Evolutionary conservation across 2,113 vertebrate genomes (phyloP), one percentile per base, ranked within the genome.

Genomic region (Plestiodon gilberti): DNA sequence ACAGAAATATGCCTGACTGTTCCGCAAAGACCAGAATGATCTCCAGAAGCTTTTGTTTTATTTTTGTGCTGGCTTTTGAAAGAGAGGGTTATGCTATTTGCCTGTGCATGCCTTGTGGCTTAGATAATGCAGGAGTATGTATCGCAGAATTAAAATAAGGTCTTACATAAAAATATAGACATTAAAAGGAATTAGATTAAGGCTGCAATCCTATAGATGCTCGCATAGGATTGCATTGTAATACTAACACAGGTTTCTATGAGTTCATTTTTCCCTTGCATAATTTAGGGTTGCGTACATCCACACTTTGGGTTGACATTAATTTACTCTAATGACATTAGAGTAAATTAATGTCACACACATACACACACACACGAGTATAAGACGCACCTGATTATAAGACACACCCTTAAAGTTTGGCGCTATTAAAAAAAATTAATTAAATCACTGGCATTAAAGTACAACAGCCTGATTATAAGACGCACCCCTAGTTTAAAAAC

Each of bases 11-110:
- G 87, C 65, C 88, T 78, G 82, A 17, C 1, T 6, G 8, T 82
- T 17, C 0, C 80, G 55, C 40, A 79, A 78, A 71, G 87, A 87
- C 55, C 74, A 87, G 81, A 86, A 87, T 83, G 83, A 84, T 86
- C 82, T 84, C 59, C 40, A 86, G 84, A 67, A 90, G 81, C 71
- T 93, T 88, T 81, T 59, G 10, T 28, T 75, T 86, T 84, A 83
- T 92, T 93, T 95, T 93, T 92, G 55, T 86, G 82, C n/a, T 40
- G 5, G 71, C 33, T 71, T 84, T 83, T 86, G 62, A 65, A 86
- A 93, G 93, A 81, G 15, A 92, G 64, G 89, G 57, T 33, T 84
- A 71, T 65, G 88, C 13, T 82, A 52, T 90, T 92, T 88, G 62
- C n/a, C 75, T 69, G 64, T 85, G 78, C 18, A 0, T 35, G 81